Evolutionary conservation across 2,113 vertebrate genomes (phyloP), one percentile per base, ranked within the genome.

Genomic region (Tetraodon nigroviridis): DNA sequence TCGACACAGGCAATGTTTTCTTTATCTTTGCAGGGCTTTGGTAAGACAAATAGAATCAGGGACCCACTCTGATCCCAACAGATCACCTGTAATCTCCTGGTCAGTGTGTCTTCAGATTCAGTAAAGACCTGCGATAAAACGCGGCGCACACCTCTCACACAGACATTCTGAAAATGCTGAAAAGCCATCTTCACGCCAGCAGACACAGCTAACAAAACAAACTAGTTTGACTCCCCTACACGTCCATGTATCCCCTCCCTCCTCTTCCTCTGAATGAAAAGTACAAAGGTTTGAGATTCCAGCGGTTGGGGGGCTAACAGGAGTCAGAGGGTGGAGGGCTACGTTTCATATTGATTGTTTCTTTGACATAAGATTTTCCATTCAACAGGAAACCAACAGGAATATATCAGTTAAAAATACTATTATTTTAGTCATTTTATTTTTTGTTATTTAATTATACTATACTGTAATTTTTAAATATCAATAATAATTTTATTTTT

Each of bases 191-290:
- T 69, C 69, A 75, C 71, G 62, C 55, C 64, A 52, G 69, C 20
- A 16, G 49, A 66, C 79, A 79, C 78, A 86, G 81, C 81, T 83
- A 77, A 75, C 63, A 75, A 75, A 86, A 87, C 52, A 87, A 76
- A 63, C 66, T 76, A 64, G 66, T 51, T 52, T 51, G 57, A 58
- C 64, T 67, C 56, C 58, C 21, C 42, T 32, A 54, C 79, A 74
- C 40, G 49, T 64, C 73, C 6, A 42, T 40, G 58, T 42, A 58
- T 50, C 58, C 55, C 50, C 64, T 49, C 48, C 58, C 58, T 59
- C 42, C 41, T 21, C 11, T 58, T 54, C 59, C 53, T 51, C 59
- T 65, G 46, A 73, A 76, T 51, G 51, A 73, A 57, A 55, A 67
- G 46, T 53, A 61, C 11, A 61, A 69, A 58, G 60, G 61, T 41